phyloP scores from a whole-genome alignment of 2,113 vertebrate genomes.

The Erinaceus europaeus region DNA sequence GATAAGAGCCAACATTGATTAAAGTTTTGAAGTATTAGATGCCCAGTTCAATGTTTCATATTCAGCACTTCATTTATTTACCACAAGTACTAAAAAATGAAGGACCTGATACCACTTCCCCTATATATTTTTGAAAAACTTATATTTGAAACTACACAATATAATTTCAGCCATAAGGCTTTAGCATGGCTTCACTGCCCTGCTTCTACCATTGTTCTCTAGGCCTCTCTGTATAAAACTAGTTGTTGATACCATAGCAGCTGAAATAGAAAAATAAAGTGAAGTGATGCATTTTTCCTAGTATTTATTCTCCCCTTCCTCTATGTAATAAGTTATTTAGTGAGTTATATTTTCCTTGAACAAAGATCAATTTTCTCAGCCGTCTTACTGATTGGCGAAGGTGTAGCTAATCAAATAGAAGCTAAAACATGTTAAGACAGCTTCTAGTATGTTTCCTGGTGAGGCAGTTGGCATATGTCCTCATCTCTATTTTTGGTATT shows the following conservation, averaged over 20 bases:
- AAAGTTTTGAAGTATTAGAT: background rate
- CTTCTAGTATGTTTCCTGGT: background rate
- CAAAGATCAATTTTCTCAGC: background rate
- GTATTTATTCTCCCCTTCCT: background rate
- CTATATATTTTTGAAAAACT: background rate
- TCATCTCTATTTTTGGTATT: background rate
- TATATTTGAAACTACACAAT: background rate
- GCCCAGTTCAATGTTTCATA: background rate
- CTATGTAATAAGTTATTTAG: background rate
- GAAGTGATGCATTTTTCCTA: background rate
- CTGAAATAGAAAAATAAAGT: background rate
- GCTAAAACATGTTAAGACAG: background rate
- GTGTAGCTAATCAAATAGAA: background rate
- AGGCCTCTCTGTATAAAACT: no score
- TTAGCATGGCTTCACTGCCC: background rate
- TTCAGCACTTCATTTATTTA: background rate
- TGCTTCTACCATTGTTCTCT: background rate
- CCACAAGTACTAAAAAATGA: background rate
- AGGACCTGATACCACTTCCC: background rate
- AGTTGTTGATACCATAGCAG: no score
- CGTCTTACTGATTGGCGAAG: background rate
- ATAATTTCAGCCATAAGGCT: background rate
- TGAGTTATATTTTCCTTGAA: background rate
- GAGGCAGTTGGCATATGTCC: background rate
- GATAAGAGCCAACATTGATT: background rate